Conservation (phyloP, 1,140 invertebrate genomes). For the Popillia japonica region DNA sequence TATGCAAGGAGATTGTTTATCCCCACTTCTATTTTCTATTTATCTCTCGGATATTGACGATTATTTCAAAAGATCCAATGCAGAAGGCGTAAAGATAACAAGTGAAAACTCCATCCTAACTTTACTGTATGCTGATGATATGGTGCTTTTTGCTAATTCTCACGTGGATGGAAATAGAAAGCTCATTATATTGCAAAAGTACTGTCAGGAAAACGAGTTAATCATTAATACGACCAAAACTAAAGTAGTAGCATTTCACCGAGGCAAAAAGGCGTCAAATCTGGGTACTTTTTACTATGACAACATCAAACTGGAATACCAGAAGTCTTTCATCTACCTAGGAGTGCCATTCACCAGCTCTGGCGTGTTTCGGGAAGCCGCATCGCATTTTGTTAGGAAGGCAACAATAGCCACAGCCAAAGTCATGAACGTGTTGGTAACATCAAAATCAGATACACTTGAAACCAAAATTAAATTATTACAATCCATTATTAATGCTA, state of each 20-base stretch:
- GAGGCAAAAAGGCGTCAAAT: neutral
- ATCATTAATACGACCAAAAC: no score
- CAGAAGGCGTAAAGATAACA: neutral
- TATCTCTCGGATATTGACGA: neutral
- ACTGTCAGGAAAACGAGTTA: neutral
- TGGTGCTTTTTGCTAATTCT: slow-evolving; percentile 1
- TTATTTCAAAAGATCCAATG: neutral
- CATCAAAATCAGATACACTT: no score
- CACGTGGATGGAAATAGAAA: neutral
- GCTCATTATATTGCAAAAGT: neutral
- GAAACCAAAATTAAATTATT: no score
- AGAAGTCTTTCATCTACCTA: neutral
- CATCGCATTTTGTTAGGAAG: neutral
- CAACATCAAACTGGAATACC: neutral
- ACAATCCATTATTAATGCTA: no score
- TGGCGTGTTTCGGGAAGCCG: neutral
- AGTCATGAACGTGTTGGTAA: no score
- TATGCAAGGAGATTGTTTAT: neutral
- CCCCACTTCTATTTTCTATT: no score
- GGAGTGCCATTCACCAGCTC: neutral
- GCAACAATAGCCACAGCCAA: no score
- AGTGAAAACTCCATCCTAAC: neutral
- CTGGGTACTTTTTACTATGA: neutral
- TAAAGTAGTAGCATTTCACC: no score
- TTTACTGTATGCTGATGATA: slow-evolving; percentile 1